Evolutionary conservation across 53 echinoderm and acorn worm species (phyloP), one percentile per base, ranked within the genome.

Genomic region (Stichopus horrens): DNA sequence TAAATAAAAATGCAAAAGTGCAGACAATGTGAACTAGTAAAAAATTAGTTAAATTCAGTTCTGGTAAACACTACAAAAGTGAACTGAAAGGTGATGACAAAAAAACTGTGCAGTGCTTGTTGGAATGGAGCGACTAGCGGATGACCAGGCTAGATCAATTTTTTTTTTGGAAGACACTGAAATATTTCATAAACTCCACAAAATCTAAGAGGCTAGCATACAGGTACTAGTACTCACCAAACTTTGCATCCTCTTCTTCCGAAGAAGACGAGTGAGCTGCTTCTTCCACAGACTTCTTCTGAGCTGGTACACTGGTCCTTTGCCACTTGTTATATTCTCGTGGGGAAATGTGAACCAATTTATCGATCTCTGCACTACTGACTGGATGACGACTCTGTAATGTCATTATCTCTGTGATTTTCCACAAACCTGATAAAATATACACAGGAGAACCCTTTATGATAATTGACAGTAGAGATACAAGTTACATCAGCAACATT

Each of bases 261-360:
- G 71, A 71, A 37, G 37, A 37, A 37, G 37, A 37, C 18, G 18
- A 71, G 14, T 18, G 19, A 18, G 18, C 16, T 7, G 18, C 18
- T 6, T 71, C 71, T 71, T 71, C 71, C 18, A 5, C 71, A 16
- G 71, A 71, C 21, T 71, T 71, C 19, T 20, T 71, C 71, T 71
- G 16, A 16, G 81, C 13, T 57, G 81, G 81, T 18, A 57, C 53
- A 8, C 58, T 81, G 16, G 81, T 81, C 21, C 81, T 55, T 20
- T 81, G 81, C 81, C 81, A 81, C 81, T 81, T 81, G 53, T 81
- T 81, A 57, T 81, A 81, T 6, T 81, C 56, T 10, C 81, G 21
- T 58, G 55, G 81, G n/a, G 21, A 21, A 57, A 81, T 81, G 19
- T 71, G 71, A 71, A 71, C 71, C 14, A 71, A 18, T 20, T 71